Evolutionary conservation across 2,797 vertebrate species (phyloP), one percentile per base, ranked within the genome.

Genomic region (Tauraco hartlaubi): DNA sequence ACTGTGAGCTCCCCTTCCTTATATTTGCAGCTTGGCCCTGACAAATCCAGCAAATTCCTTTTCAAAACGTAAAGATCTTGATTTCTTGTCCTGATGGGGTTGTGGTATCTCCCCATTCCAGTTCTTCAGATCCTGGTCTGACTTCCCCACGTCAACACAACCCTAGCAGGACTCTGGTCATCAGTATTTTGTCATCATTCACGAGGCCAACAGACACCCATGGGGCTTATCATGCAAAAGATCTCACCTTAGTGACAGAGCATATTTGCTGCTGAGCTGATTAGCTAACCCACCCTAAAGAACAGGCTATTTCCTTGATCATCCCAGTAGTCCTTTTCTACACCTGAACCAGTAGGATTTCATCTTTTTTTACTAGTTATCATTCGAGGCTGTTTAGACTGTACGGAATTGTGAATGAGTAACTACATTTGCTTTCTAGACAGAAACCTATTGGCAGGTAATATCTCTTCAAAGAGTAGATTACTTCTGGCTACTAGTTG

Each of bases 31-130:
- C 20, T 79, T 15, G 5, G 8, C 29, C 31, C 5, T 8, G 7
- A 35, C 31, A 54, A 81, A 48, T 11, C 26, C 15, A 46, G 9
- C 4, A 64, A 68, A 54, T 44, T 4, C 5, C 5, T 46, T 84
- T 73, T 22, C 11, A 15, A 41, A 56, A 11, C 5, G 2, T 66
- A 23, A 69, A 62, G 5, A 10, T 43, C 17, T n/a, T 35, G 7
- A 1, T 25, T 71, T 59, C 11, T 35, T 20, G 1, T 29, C n/a
- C 31, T 18, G 12, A 26, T 26, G 48, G 25, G 6, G 6, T 11
- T 2, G 1, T 20, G 41, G 3, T 6, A 6, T 9, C 35, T 49
- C 79, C 13, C 29, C 29, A 3, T 7, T 25, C 16, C 12, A 29
- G 20, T 26, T 80, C 66, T 68, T 59, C 68, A n/a, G 10, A 31